Percentiles rank a stretch among this genome's conserved stretches.
phyloP scores from a whole-genome alignment of 2,888 invertebrate species.

The Abrostola tripartita region DNA sequence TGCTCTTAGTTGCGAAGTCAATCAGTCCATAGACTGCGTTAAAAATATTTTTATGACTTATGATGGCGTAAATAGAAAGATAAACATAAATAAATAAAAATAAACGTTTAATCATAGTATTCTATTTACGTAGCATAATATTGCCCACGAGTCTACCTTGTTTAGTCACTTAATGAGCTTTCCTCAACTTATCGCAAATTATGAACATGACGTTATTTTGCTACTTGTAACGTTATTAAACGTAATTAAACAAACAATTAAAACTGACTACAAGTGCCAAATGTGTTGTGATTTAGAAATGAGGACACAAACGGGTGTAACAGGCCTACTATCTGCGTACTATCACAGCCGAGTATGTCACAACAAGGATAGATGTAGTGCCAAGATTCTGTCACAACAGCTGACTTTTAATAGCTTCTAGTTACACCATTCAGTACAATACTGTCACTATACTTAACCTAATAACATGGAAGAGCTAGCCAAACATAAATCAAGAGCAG shows the following conservation, averaged over 20 bases:
- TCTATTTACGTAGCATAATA: not conserved
- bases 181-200: not conserved
- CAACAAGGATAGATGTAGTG: constrained; percentile 44
- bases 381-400: constrained; percentile 44
- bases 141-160: not conserved
- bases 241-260: constrained; percentile 12
- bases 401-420: constrained; percentile 48
- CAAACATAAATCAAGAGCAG: constrained; percentile 4
- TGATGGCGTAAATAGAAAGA: no score
- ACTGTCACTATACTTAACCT: constrained; percentile 21
- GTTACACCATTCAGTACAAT: constrained; percentile 40
- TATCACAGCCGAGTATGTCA: constrained; percentile 37
- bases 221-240: constrained; percentile 5
- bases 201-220: not conserved
- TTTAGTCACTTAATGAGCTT: not conserved
- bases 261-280: constrained; percentile 1
- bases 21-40: no score
- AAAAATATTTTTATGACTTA: no score
- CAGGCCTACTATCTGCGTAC: constrained; percentile 25
- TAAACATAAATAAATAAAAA: no score
- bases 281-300: constrained; percentile 24
- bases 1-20: no score
- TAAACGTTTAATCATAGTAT: no score
- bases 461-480: constrained; percentile 10
- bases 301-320: constrained; percentile 29